Conservation (phyloP, 2,888 invertebrate genomes). For the Ganaspis brasiliensis region DNA sequence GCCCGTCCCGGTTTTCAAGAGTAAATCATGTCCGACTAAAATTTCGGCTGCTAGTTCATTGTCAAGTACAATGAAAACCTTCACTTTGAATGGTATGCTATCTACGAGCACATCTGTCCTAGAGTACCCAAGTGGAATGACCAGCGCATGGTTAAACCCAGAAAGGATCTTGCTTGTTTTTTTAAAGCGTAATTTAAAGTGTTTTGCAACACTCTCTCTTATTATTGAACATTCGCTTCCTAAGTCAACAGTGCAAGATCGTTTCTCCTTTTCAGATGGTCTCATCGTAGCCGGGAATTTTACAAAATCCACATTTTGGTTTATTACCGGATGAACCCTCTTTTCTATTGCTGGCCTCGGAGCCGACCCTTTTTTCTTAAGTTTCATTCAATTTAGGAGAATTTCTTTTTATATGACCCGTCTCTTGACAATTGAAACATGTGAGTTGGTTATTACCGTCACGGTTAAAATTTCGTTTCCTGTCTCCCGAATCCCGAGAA, state of each 20-base stretch:
- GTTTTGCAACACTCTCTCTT: constrained; percentile 53
- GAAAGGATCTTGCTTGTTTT: constrained; percentile 48
- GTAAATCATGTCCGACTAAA: background rate
- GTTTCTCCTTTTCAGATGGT: constrained; percentile 18
- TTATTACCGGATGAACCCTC: no score
- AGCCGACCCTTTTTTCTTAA: no score
- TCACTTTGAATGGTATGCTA: background rate
- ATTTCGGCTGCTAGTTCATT: background rate
- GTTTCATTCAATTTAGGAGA: no score
- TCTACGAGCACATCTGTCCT: constrained; percentile 17
- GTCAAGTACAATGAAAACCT: background rate
- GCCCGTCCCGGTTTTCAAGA: background rate
- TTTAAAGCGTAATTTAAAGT: constrained; percentile 47
- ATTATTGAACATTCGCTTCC: constrained; percentile 62
- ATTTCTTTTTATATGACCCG: no score
- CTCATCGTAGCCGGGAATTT: no score
- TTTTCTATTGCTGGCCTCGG: no score
- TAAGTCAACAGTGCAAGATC: constrained; percentile 58
- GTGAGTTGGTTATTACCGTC: no score
- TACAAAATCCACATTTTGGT: no score
- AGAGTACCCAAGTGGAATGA: constrained; percentile 51
- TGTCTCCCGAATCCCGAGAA: no score
- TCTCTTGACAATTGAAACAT: no score
- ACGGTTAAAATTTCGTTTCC: no score
- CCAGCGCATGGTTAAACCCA: constrained; percentile 56